Evolutionary conservation across 1,140 invertebrate genomes (phyloP), one percentile per base, ranked within the genome.

Genomic region (Piezodorus guildinii): DNA sequence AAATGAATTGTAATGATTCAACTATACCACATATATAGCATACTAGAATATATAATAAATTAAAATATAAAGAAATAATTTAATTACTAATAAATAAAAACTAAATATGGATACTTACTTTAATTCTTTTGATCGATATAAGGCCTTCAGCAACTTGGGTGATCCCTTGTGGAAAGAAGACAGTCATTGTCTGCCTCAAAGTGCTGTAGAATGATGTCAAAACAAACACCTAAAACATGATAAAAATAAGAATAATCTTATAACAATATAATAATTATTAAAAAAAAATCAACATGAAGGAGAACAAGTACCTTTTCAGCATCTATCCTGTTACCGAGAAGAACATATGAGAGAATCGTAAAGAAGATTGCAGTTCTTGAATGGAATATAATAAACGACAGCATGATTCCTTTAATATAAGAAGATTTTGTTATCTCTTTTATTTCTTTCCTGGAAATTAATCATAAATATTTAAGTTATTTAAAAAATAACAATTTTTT

Each of bases 361-460:
- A 87, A 77, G 71, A 92, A 91, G 56, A 91, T 80, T 30, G 88
- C 83, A 21, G 91, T 78, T 68, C 89, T 82, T 0, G 89, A 82
- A 17, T 83, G 80, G 70, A 86, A 88, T 73, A 85, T 83, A 54
- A 87, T 85, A 66, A 87, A 85, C 0, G 84, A 87, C 66, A 88
- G 76, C 54, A 86, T 80, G 2, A 90, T 76, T 9, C 86, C 88
- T 52, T 84, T 80, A 16, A 91, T 82, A 67, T 83, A 85, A 16
- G 85, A 83, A 16, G 85, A 80, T 67, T 79, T 78, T 66, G 79
- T 79, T 34, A 91, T 85, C 0, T 85, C 80, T 61, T 78, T 80
- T 62, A 89, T 71, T 71, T 80, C 77, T 64, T 72, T 70, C 63
- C 78, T 80, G 61, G 3, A 70, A 66, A 10, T 39, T 39, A 39